phyloP scores from a whole-genome alignment of 2,113 vertebrate genomes.

The Channa argus region DNA sequence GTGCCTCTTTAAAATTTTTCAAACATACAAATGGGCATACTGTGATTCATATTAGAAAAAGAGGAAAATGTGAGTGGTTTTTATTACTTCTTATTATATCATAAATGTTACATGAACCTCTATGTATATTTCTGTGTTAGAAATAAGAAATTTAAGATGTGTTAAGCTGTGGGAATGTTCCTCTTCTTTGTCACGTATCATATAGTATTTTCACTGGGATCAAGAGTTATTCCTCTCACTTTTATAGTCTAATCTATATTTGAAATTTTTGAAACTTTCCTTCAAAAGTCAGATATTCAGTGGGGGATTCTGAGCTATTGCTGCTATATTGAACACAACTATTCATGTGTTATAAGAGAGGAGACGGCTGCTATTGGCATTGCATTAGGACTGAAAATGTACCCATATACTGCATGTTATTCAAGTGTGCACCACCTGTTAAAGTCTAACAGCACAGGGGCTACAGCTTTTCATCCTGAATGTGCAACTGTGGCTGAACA shows the following conservation, averaged over 20 bases:
- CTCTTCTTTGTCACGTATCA: background rate
- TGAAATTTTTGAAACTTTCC: background rate
- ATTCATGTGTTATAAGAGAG: background rate
- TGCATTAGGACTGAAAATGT: constrained; percentile 6
- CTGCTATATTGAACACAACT: background rate
- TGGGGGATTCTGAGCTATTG: background rate
- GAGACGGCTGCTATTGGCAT: no score
- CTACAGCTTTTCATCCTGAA: no score
- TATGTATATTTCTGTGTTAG: constrained; percentile 1
- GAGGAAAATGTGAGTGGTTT: background rate
- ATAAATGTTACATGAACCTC: constrained; percentile 10
- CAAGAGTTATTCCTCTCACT: background rate
- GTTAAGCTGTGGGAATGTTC: background rate
- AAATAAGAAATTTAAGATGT: background rate
- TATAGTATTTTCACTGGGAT: background rate
- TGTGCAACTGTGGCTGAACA: no score
- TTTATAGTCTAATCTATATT: constrained; percentile 7
- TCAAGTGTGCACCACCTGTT: no score
- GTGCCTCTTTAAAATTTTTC: constrained; percentile 25
- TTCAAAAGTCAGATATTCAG: constrained; percentile 5
- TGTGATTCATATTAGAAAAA: constrained; percentile 10
- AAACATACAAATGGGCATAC: constrained; percentile 20
- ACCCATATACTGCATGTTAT: background rate
- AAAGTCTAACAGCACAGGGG: background rate
- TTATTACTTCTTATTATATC: background rate